phyloP scores from a whole-genome alignment of 2,113 vertebrate genomes.

The Brachyistius frenatus region DNA sequence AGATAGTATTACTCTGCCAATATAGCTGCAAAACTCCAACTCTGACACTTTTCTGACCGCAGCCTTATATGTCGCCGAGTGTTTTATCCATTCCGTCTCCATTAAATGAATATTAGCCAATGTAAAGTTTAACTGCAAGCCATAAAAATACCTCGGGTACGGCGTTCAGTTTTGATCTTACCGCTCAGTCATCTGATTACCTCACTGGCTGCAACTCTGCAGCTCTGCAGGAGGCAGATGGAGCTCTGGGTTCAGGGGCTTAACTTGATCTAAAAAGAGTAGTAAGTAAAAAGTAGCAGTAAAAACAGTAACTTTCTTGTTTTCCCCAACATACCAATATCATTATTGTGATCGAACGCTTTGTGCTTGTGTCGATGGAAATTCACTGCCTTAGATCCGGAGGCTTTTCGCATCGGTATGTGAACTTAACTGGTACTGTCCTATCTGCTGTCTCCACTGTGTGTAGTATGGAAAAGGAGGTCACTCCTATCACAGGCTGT shows the following conservation, averaged over 20 bases:
- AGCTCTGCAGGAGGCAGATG: slow-evolving; percentile 42
- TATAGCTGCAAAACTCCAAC: slow-evolving; percentile 70
- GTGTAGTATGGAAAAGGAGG: slow-evolving; percentile 48
- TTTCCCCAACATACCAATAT: neutral
- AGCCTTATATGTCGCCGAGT: slow-evolving; percentile 27
- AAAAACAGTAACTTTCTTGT: neutral
- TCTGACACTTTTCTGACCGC: slow-evolving; percentile 64
- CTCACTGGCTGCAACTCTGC: slow-evolving; percentile 33
- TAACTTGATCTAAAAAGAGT: slow-evolving; percentile 13
- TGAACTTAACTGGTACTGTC: slow-evolving; percentile 45
- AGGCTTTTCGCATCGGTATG: slow-evolving; percentile 48
- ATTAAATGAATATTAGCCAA: slow-evolving; percentile 62
- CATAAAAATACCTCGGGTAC: slow-evolving; percentile 70
- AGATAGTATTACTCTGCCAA: slow-evolving; percentile 73
- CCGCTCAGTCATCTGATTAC: slow-evolving; percentile 55
- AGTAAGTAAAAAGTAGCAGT: too few species aligned
- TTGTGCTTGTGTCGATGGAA: slow-evolving; percentile 2
- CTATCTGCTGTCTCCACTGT: slow-evolving; percentile 19
- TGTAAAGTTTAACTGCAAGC: slow-evolving; percentile 60
- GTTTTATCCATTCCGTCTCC: slow-evolving; percentile 68
- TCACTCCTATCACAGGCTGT: slow-evolving; percentile 18
- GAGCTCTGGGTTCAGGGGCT: slow-evolving; percentile 28
- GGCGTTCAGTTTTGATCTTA: slow-evolving; percentile 60
- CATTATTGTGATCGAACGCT: neutral
- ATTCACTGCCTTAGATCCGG: slow-evolving; percentile 15